A percentile compares a stretch with the other conserved stretches of the same genome.
Conservation (phyloP, 2,888 invertebrate genomes). For the Ecdyonurus torrentis region DNA sequence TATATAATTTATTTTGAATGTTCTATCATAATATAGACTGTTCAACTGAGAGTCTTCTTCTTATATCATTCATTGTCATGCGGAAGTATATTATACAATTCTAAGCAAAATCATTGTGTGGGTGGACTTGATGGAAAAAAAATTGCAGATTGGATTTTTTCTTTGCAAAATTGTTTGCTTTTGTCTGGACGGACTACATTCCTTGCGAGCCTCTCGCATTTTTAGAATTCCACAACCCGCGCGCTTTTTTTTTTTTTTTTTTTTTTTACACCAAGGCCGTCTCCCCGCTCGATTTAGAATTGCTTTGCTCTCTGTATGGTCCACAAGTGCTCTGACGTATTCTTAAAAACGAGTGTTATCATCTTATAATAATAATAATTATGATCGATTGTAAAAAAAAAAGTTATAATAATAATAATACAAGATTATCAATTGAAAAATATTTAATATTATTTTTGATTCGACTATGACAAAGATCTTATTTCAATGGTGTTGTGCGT, state of each 20-base stretch:
- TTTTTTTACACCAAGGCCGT: not conserved
- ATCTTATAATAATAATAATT: not conserved
- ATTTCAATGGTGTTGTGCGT: too few species aligned
- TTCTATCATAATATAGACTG: too few species aligned
- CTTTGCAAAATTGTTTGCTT: not conserved
- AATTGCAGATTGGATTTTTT: not conserved
- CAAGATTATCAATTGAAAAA: too few species aligned
- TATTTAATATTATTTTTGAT: too few species aligned
- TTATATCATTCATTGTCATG: not conserved
- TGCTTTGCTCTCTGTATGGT: not conserved
- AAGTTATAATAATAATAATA: too few species aligned
- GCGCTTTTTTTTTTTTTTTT: too few species aligned
- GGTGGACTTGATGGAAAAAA: not conserved
- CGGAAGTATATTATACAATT: not conserved
- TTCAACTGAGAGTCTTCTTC: too few species aligned
- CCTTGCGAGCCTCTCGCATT: not conserved
- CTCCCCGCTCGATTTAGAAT: not conserved
- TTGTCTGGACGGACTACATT: constrained; percentile 1
- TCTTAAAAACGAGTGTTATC: not conserved
- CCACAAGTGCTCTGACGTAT: not conserved
- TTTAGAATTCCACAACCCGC: not conserved
- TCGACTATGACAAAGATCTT: too few species aligned
- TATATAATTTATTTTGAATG: too few species aligned
- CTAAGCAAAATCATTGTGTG: not conserved
- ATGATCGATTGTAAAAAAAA: too few species aligned